Conservation (phyloP, 2,113 vertebrate genomes). For the Prionailurus bengalensis region DNA sequence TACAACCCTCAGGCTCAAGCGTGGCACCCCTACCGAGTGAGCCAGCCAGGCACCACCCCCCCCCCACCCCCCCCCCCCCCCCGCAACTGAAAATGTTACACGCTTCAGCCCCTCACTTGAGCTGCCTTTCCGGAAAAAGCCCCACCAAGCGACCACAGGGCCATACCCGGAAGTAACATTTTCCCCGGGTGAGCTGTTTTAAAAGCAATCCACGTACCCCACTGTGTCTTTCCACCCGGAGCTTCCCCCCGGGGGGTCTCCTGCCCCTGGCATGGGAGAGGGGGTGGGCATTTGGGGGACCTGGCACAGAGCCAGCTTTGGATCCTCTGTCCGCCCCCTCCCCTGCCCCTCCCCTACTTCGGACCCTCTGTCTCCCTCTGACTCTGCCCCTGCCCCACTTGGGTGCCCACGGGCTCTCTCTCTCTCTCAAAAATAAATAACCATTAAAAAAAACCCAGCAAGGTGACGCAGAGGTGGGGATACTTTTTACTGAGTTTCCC, state of each 20-base stretch:
- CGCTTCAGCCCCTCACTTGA: not conserved
- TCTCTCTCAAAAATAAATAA: no score
- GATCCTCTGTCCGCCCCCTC: no score
- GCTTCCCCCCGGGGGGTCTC: not conserved
- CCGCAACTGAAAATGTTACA: not conserved
- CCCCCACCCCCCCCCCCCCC: not conserved
- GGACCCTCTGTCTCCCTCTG: no score
- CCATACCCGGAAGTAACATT: fast-evolving
- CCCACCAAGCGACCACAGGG: not conserved
- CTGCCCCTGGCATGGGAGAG: not conserved
- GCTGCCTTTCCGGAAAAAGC: not conserved
- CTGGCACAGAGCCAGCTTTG: no score
- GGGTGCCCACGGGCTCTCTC: no score
- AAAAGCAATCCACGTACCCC: not conserved
- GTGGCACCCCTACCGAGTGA: not conserved
- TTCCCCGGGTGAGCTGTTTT: not conserved
- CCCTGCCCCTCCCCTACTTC: no score
- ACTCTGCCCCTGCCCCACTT: no score
- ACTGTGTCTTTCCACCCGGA: fast-evolving
- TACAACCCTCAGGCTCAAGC: not conserved
- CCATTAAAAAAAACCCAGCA: not conserved
- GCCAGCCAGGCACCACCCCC: not conserved
- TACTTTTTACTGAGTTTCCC: not conserved
- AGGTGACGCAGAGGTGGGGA: not conserved
- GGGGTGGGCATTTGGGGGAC: not conserved